Conservation (phyloP, 2,113 vertebrate genomes). For the Salvelinus fontinalis region DNA sequence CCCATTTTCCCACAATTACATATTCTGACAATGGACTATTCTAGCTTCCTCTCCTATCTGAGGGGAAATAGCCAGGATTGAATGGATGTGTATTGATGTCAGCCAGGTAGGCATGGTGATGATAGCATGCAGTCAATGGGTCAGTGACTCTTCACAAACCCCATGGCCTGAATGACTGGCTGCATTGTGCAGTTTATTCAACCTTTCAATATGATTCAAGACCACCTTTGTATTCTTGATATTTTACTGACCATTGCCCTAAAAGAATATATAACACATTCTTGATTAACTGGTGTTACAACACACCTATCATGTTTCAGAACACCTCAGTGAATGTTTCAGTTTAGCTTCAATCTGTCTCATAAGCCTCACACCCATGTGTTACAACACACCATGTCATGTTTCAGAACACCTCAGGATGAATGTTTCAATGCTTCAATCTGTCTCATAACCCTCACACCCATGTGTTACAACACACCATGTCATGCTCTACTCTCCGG, state of each 20-base stretch:
- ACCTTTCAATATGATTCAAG: neutral
- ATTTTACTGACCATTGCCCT: neutral
- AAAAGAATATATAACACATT: neutral
- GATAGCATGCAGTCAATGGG: conserved; percentile 56
- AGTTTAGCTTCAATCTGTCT: too few species aligned
- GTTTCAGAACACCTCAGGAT: too few species aligned
- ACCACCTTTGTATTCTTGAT: neutral
- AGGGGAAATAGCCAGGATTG: conserved; percentile 59
- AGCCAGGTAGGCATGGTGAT: conserved; percentile 61
- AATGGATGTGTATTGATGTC: conserved; percentile 65
- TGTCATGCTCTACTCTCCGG: too few species aligned
- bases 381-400: too few species aligned
- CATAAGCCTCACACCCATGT: too few species aligned
- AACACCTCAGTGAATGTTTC: too few species aligned
- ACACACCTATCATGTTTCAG: too few species aligned
- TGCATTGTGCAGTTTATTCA: neutral
- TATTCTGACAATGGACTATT: neutral
- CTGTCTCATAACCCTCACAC: too few species aligned
- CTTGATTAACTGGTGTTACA: too few species aligned
- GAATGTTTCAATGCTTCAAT: too few species aligned
- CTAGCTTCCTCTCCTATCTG: conserved; percentile 25
- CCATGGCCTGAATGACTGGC: neutral
- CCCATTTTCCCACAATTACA: conserved; percentile 6
- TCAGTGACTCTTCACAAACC: conserved; percentile 57
- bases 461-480: too few species aligned